Evolutionary conservation across 1,140 invertebrate genomes (phyloP).

Genomic region (Bombus difficillimus): DNA sequence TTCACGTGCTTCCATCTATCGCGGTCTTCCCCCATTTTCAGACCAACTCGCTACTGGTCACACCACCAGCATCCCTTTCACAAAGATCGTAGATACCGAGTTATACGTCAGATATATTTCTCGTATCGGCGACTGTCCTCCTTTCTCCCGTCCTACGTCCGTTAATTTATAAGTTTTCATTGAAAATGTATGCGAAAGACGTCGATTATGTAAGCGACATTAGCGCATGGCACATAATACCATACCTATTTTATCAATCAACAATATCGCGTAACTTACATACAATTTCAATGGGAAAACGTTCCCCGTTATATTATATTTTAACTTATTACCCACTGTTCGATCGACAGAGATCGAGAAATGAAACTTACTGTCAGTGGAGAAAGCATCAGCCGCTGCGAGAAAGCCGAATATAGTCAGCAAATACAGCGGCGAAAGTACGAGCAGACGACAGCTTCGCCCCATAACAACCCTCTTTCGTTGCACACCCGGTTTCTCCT

Average conservation of each 20-base stretch:
- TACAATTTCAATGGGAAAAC: slow-evolving; percentile 13
- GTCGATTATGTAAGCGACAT: slow-evolving; percentile 50
- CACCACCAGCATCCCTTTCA: slow-evolving; percentile 35
- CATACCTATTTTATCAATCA: slow-evolving; percentile 3
- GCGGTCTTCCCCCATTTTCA: slow-evolving; percentile 46
- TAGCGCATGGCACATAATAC: slow-evolving; percentile 33
- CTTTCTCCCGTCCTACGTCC: slow-evolving; percentile 15
- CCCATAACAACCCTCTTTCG: slow-evolving; percentile 70
- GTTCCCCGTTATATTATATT: too few relatives aligned
- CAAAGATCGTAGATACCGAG: slow-evolving; percentile 22
- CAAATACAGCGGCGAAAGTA: slow-evolving; percentile 53
- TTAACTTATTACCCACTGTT: not conserved
- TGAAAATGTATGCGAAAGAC: slow-evolving; percentile 15
- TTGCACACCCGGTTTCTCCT: slow-evolving; percentile 50
- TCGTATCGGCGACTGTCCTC: not conserved
- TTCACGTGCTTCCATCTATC: slow-evolving; percentile 59
- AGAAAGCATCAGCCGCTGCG: slow-evolving; percentile 50
- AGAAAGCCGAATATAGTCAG: slow-evolving; percentile 46
- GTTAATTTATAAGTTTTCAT: not conserved
- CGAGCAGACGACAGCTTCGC: slow-evolving; percentile 60
- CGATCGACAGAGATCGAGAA: not conserved
- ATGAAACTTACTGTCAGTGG: slow-evolving; percentile 59
- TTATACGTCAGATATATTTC: slow-evolving; percentile 13
- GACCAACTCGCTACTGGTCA: slow-evolving; percentile 12
- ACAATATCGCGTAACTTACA: not conserved